These are phyloP conservation scores for Nemurella pictetii DNA, from an alignment of 2,888 invertebrate genomes.

Conservation along the genomic window DNA sequence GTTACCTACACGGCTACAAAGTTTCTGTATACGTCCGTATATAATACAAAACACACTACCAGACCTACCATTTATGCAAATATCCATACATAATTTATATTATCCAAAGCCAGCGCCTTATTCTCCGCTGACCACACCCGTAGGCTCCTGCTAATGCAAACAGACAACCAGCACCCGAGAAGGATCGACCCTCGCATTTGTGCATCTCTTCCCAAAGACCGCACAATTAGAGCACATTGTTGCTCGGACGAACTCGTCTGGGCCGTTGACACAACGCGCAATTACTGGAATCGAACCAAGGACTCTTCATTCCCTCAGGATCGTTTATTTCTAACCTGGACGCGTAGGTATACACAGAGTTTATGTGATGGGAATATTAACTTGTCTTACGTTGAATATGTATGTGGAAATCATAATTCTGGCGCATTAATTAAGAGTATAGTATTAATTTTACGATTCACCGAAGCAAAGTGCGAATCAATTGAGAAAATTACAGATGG, in stretches of 20 bases:
- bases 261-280: background rate
- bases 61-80: background rate
- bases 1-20: background rate
- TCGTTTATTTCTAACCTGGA: background rate
- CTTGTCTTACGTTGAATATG: slow-evolving; percentile 2
- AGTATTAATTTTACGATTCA: background rate
- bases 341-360: background rate
- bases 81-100: background rate
- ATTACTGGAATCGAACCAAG: slow-evolving; percentile 5
- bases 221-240: slow-evolving; percentile 19
- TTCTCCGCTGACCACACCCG: background rate
- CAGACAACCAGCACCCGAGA: background rate
- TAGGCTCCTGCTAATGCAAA: background rate
- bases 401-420: background rate
- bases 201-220: background rate
- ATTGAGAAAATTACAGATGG: background rate
- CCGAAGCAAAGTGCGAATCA: background rate
- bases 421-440: background rate
- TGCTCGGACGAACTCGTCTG: background rate
- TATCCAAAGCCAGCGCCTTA: background rate
- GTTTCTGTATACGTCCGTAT: background rate
- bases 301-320: background rate
- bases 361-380: background rate
- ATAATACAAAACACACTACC: background rate
- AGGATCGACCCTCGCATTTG: background rate